Percentiles rank a stretch among this genome's conserved stretches.
phyloP scores from a whole-genome alignment of 2,888 invertebrate genomes.

The Apamea crenata region DNA sequence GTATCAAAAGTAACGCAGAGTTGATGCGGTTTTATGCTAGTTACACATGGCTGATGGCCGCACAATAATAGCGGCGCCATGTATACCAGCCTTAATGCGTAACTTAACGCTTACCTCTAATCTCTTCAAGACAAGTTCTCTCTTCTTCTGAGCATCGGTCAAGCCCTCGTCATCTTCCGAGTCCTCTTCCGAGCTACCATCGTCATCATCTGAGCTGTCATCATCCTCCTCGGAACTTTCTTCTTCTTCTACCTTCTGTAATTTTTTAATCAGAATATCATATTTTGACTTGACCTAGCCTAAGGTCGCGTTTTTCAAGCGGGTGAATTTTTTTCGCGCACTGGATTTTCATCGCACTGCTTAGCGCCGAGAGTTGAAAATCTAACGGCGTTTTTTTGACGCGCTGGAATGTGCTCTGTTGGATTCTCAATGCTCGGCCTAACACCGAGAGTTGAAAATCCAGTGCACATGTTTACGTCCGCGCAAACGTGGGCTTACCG shows the following conservation, averaged over 20 bases:
- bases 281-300: background rate
- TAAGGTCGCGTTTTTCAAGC: background rate
- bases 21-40: background rate
- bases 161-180: slow-evolving; percentile 92
- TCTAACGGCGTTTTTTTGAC: background rate
- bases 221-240: slow-evolving; percentile 82
- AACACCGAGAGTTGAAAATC: background rate
- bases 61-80: background rate
- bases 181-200: slow-evolving; percentile 90
- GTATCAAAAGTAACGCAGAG: background rate
- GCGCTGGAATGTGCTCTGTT: background rate
- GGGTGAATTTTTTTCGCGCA: background rate
- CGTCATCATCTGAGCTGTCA: slow-evolving; percentile 87
- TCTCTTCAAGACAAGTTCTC: slow-evolving; percentile 93
- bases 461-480: background rate
- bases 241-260: slow-evolving; percentile 87
- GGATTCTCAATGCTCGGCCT: background rate
- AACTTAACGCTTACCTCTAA: slow-evolving; percentile 89
- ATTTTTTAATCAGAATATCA: background rate
- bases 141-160: slow-evolving; percentile 94
- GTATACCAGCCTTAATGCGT: background rate
- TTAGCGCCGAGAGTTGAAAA: background rate
- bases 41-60: background rate
- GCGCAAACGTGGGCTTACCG: background rate
- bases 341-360: background rate